Evolutionary conservation across 2,113 vertebrate genomes (phyloP), one percentile per base, ranked within the genome.

Genomic region (Caloenas nicobarica): DNA sequence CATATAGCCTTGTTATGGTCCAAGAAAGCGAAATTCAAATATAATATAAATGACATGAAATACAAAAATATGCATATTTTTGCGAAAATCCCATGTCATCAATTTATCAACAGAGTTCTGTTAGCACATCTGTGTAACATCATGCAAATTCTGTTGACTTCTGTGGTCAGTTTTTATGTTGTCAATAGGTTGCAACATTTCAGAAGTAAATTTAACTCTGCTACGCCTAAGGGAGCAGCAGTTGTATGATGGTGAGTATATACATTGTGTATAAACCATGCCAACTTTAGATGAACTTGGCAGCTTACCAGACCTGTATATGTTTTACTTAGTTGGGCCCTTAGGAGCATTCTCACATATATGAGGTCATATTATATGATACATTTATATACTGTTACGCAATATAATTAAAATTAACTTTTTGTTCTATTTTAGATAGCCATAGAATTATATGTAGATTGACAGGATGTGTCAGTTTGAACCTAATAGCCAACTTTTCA

Each of bases 51-150:
- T 57, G 0, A 57, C 25, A 44, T 1, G 3, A 72, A 61, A 33
- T 68, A 24, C 3, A 78, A n/a, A 53, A 50, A 24, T 8, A 5
- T 0, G 0, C 4, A 1, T 13, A 10, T 38, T 84, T 84, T 36
- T 84, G n/a, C 86, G n/a, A 78, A 87, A 89, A 89, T 51, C 18
- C 6, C 4, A 25, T 57, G 31, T 72, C 11, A 31, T 58, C 7
- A 25, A 57, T 31, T 50, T 76, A 31, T 38, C 54, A 80, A 2
- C 16, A 64, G 36, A 88, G 31, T 40, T 65, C 13, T 76, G 4
- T 19, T 51, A 33, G 40, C 53, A 40, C 18, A 42, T 51, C 26
- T 56, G 16, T 29, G 5, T 81, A 54, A 57, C 31, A 7, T 40
- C 19, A 4, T 54, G 23, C 16, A 56, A 25, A 50, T 77, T 74